Conservation (phyloP, 2,888 invertebrate genomes). For the Heliconius ismenius region DNA sequence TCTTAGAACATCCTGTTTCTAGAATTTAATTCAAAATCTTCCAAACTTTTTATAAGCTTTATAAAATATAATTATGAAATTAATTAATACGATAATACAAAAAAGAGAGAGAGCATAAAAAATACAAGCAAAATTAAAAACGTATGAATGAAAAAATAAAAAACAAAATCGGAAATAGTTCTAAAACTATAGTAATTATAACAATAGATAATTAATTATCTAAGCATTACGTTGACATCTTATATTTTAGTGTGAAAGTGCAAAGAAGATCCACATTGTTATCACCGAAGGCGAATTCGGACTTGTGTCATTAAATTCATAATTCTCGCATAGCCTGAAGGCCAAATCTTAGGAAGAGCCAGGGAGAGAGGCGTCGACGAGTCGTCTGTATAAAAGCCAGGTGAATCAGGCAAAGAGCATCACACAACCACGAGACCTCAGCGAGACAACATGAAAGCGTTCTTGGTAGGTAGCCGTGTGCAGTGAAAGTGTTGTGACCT, state of each 20-base stretch:
- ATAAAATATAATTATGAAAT: too few species aligned
- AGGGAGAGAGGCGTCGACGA: conserved; percentile 77
- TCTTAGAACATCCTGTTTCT: conserved; percentile 18
- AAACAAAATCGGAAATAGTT: background rate
- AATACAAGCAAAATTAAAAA: background rate
- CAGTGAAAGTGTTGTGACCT: conserved; percentile 81
- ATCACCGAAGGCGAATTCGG: conserved; percentile 77
- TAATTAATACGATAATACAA: background rate
- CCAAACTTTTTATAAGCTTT: background rate
- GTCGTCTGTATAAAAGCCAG: conserved; percentile 72
- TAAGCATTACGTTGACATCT: conserved; percentile 14
- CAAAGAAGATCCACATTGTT: conserved; percentile 72
- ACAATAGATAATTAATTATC: conserved; percentile 18
- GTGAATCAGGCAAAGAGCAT: conserved; percentile 69
- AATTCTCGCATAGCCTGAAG: conserved; percentile 79
- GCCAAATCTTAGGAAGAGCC: conserved; percentile 80
- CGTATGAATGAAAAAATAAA: background rate
- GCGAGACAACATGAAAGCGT: conserved; percentile 81
- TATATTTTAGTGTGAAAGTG: conserved; percentile 62
- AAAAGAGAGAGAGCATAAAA: background rate
- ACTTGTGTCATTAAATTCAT: conserved; percentile 80
- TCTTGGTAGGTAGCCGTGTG: conserved; percentile 79
- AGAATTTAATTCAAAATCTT: background rate
- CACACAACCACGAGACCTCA: conserved; percentile 78
- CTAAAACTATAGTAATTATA: background rate